Base-by-base conservation (phyloP, 2,888 invertebrate species). In the Drosophila antonietae region DNA sequence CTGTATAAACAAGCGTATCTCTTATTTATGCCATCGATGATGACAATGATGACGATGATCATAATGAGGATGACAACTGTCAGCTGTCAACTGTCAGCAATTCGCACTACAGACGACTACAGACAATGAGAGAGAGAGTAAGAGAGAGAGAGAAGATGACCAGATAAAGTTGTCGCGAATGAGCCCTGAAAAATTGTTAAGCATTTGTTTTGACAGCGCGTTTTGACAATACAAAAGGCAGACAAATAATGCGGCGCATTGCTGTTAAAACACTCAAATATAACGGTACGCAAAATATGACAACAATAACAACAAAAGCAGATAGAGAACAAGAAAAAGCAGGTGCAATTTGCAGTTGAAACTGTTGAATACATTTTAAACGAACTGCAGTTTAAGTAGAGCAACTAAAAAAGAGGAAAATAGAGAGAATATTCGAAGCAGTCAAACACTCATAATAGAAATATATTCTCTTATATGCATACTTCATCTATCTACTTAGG, bases 161-260 rank as follows among this genome's bases (percentile, higher is more conserved):
- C 9, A 49, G 44, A 53, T 72, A 44, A 59, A 47, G 62, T 73
- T 47, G 44, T 74, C 70, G 75, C 78, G 51, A 69, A 64, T 63
- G 55, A 71, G 75, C 80, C 71, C 81, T 86, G 88, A 87, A 81
- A 86, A 87, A 86, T 86, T 86, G 88, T 75, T 83, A 67, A 85
- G 75, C 88, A 88, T 86, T 86, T 87, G 79, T 85, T 86, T 80
- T 83, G 86, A 85, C 88, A 87, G 82, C 77, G 74, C 85, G 74
- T 87, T 87, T 85, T 85, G 83, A 87, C 88, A 85, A 75, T 70
- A 80, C 80, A 83, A 83, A 80, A 33, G 33, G 67, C 71, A 68
- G 78, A 83, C 82, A 83, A 82, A 80, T 75, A 75, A 83, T 73
- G 68, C 35, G 43, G 53, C 35, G 78, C 81, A 82, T 28, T 8